Base-by-base conservation (phyloP, 1,140 invertebrate genomes). In the Papilio polyxenes region DNA sequence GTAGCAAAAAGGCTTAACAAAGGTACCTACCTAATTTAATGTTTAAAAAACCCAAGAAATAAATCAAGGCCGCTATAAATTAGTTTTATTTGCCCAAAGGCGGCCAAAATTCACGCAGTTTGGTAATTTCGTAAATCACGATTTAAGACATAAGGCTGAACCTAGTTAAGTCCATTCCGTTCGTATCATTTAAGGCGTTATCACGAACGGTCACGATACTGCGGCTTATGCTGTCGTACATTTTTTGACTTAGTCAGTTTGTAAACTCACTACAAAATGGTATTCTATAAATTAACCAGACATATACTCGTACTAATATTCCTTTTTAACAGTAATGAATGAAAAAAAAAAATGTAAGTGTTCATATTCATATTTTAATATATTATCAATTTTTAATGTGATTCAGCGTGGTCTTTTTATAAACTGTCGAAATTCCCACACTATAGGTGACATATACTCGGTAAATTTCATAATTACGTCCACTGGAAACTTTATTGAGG, bases 31-130 rank as follows among this genome's bases (percentile, higher is more conserved):
- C 6, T 59, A 17, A 72, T 37, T 72, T 72, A 31, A 40, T 40
- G 37, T 72, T 40, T 40, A 72, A 65, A 65, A 72, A 37, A 6
- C 31, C 31, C 11, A 72, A 20, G 31, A 72, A 72, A 72, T 72
- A 37, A 72, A 37, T 72, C 65, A 40, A 40, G 65, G 65, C 65
- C 13, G 31, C 23, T 6, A 84, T 85, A 82, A 84, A 86, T 85
- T 65, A 83, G 31, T 76, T 80, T 83, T 82, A 82, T 86, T 86
- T 83, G 80, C 81, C 53, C 77, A 82, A 82, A 81, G 76, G 81
- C 80, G 74, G 3, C 15, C 40, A 49, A 80, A 82, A 83, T 83
- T 83, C 81, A 80, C 40, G 56, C 23, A 72, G 65, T 37, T 72
- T 37, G 11, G 48, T 77, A 53, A 77, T 53, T 77, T 77, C 48